Evolutionary conservation across 1,140 invertebrate species (phyloP).

Genomic region (Amphibalanus amphitrite): DNA sequence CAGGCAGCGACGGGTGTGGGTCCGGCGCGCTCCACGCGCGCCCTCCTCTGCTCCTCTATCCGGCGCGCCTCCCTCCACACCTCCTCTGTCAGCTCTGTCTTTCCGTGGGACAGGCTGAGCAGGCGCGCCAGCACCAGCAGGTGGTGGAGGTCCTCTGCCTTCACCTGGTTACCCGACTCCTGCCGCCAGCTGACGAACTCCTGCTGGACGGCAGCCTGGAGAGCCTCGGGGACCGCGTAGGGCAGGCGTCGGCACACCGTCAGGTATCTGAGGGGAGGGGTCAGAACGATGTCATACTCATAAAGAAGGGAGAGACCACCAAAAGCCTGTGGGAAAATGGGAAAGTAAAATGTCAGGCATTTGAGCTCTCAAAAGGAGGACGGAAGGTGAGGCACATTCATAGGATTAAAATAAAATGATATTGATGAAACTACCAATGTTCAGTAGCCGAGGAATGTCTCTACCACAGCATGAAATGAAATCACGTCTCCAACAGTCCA

Average conservation of each 20-base stretch:
- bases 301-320: too few species aligned
- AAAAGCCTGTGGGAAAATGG: too few species aligned
- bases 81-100: conserved; percentile 37
- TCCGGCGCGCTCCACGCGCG: conserved; percentile 7
- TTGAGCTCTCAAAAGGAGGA: too few species aligned
- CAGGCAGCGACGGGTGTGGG: too few species aligned
- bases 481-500: conserved; percentile 42
- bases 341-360: too few species aligned
- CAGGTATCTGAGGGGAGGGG: conserved; percentile 35
- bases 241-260: conserved; percentile 20
- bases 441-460: too few species aligned
- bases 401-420: too few species aligned
- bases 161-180: conserved; percentile 29
- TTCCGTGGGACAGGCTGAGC: conserved; percentile 48
- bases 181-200: conserved; percentile 51
- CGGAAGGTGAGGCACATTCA: too few species aligned
- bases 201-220: conserved; percentile 51
- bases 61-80: conserved; percentile 50
- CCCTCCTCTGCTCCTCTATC: conserved; percentile 44
- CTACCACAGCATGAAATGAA: too few species aligned
- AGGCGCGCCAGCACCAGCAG: conserved; percentile 54
- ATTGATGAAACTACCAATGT: too few species aligned
- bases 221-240: conserved; percentile 10
- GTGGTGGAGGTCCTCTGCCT: conserved; percentile 55
- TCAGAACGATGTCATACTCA: too few species aligned